A percentile compares a stretch with the other conserved stretches of the same genome.
Evolutionary conservation across 2,113 vertebrate species (phyloP).

Genomic region (Danionella cerebrum): DNA sequence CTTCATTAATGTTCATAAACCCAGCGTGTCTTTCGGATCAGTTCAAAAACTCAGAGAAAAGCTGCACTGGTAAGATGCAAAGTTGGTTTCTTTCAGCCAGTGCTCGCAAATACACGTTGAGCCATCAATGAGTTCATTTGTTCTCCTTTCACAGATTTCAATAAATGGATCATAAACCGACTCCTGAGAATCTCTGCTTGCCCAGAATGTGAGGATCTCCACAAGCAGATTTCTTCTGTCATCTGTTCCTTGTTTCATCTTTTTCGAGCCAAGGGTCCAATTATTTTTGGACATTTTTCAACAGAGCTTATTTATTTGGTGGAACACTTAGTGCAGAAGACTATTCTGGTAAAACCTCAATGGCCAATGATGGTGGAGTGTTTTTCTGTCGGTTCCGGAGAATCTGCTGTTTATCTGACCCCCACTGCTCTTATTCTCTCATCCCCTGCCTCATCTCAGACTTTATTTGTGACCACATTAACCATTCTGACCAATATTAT

Average conservation of each 20-base stretch:
- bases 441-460: constrained; percentile 70
- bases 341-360: constrained; percentile 32
- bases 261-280: constrained; percentile 73
- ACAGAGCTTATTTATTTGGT: constrained; percentile 74
- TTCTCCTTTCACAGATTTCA: constrained; percentile 74
- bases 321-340: constrained; percentile 71
- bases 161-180: constrained; percentile 85
- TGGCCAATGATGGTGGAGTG: constrained; percentile 73
- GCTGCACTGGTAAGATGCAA: constrained; percentile 73
- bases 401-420: constrained; percentile 66
- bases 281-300: constrained; percentile 72
- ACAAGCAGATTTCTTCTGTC: constrained; percentile 73
- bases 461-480: constrained; percentile 65
- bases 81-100: too few species aligned
- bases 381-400: constrained; percentile 59
- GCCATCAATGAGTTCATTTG: background rate
- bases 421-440: constrained; percentile 67
- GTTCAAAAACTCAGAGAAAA: constrained; percentile 62
- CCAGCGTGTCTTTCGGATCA: constrained; percentile 67
- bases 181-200: constrained; percentile 81
- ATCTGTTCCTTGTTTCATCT: constrained; percentile 83
- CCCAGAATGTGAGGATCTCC: constrained; percentile 77
- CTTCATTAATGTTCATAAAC: constrained; percentile 89
- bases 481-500: constrained; percentile 67
- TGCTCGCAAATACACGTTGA: background rate